Evolutionary conservation across 1,140 invertebrate genomes (phyloP).

Genomic region (Drosophila repletoides): DNA sequence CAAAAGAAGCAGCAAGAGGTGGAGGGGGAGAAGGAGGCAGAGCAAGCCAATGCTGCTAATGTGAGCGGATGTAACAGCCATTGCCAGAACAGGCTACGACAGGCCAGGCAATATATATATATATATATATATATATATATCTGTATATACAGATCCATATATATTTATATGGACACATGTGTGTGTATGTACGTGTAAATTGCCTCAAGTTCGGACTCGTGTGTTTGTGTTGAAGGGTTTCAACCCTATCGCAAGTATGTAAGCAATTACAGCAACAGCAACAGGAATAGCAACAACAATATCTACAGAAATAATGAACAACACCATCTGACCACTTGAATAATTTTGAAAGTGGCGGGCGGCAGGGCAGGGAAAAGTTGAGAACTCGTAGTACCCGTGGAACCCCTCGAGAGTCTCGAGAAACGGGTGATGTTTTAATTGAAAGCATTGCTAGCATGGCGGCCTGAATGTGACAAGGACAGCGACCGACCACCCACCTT

Average conservation of each 20-base stretch:
- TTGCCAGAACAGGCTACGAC: conserved; percentile 16
- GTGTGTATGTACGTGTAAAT: conserved; percentile 22
- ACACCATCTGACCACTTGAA: conserved; percentile 80
- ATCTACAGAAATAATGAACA: conserved; percentile 75
- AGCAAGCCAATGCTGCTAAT: conserved; percentile 40
- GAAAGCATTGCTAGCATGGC: conserved; percentile 69
- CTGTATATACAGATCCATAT: too few relatives aligned
- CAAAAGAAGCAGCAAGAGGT: neutral
- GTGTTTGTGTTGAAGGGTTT: conserved; percentile 20
- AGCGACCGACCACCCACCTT: conserved; percentile 24
- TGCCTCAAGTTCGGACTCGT: conserved; percentile 20
- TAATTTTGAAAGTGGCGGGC: conserved; percentile 58
- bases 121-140: too few relatives aligned
- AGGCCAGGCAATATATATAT: too few relatives aligned
- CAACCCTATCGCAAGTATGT: conserved; percentile 44
- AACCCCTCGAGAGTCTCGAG: too few relatives aligned
- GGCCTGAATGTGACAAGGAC: conserved; percentile 33
- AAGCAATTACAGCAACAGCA: conserved; percentile 59
- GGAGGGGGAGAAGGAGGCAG: neutral
- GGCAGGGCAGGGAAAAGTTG: neutral
- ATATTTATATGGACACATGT: too few relatives aligned
- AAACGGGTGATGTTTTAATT: conserved; percentile 73
- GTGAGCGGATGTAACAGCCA: conserved; percentile 52
- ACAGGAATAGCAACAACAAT: conserved; percentile 39
- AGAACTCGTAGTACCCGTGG: too few relatives aligned